These are phyloP conservation scores for Remorina albescens DNA, from an alignment of 2,797 vertebrate genomes.

Conservation along the genomic window DNA sequence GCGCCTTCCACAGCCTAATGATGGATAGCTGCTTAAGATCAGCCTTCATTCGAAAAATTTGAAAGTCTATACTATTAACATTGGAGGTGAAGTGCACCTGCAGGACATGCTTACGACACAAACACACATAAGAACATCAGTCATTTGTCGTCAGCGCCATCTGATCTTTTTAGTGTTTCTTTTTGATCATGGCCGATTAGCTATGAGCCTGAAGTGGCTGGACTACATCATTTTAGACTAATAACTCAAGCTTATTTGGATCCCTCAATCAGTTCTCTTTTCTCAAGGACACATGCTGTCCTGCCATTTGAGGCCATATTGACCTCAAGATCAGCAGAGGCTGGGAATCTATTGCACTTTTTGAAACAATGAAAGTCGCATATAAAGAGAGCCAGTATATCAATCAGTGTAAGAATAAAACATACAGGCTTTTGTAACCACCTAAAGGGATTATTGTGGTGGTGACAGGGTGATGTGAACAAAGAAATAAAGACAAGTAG, in stretches of 20 bases:
- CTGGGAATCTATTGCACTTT: conserved; percentile 1
- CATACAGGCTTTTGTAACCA: conserved; percentile 34
- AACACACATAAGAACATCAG: conserved; percentile 48
- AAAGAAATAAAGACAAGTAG: conserved; percentile 32
- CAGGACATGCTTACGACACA: conserved; percentile 28
- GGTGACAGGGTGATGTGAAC: conserved; percentile 35
- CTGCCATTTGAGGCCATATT: conserved; percentile 28
- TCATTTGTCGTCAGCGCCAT: conserved; percentile 3
- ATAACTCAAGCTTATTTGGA: conserved; percentile 17
- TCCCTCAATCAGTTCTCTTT: conserved; percentile 33
- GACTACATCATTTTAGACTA: conserved; percentile 37
- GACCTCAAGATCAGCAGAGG: conserved; percentile 25
- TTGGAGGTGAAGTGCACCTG: conserved; percentile 13
- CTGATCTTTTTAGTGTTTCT: conserved; percentile 29
- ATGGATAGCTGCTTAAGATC: conserved; percentile 63
- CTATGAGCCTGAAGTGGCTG: conserved; percentile 25
- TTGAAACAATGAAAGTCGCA: neutral
- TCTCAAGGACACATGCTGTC: conserved; percentile 28
- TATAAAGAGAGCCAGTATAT: conserved; percentile 3
- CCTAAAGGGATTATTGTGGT: conserved; percentile 45
- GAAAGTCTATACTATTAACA: conserved; percentile 36
- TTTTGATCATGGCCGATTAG: conserved; percentile 48
- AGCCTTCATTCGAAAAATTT: conserved; percentile 67
- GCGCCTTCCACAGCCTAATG: conserved; percentile 61
- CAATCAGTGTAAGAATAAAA: conserved; percentile 5